Conservation (phyloP, 2,888 invertebrate genomes). For the Branchipolynoe longqiensis region DNA sequence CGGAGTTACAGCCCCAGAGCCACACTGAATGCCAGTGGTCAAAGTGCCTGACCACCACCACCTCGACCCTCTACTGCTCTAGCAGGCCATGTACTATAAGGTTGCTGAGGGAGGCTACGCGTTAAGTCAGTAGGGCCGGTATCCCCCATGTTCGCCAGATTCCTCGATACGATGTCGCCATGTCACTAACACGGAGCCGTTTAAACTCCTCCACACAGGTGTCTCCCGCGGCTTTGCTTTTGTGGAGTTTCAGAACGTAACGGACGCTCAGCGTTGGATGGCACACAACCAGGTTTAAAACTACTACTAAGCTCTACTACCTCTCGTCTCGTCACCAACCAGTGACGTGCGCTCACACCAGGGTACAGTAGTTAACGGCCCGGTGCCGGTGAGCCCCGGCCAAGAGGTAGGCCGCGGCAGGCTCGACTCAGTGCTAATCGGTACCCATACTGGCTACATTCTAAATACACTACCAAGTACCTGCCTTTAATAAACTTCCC, state of each 20-base stretch:
- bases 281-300: slow-evolving; percentile 91
- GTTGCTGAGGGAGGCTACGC: slow-evolving; percentile 37
- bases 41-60: slow-evolving; percentile 48
- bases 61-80: too few relatives aligned
- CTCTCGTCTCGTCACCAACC: slow-evolving; percentile 56
- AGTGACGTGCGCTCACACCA: slow-evolving; percentile 42
- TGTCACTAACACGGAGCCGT: slow-evolving; percentile 63
- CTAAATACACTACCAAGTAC: slow-evolving; percentile 1
- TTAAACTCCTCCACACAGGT: slow-evolving; percentile 84
- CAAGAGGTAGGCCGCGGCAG: slow-evolving; percentile 24
- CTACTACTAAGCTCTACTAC: slow-evolving; percentile 61
- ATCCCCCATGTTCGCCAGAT: slow-evolving; percentile 38
- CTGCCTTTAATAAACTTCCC: slow-evolving; percentile 1
- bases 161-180: slow-evolving; percentile 26
- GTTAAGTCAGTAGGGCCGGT: slow-evolving; percentile 36
- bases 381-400: background rate
- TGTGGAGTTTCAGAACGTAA: slow-evolving; percentile 94
- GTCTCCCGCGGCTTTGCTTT: slow-evolving; percentile 94
- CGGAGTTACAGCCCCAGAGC: slow-evolving; percentile 55
- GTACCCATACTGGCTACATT: slow-evolving; percentile 30
- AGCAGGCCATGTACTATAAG: background rate
- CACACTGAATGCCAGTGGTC: slow-evolving; percentile 39
- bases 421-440: slow-evolving; percentile 26
- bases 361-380: slow-evolving; percentile 56
- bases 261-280: slow-evolving; percentile 95